Evolutionary conservation across 1,140 invertebrate species (phyloP).

Genomic region (Lithobius niger): DNA sequence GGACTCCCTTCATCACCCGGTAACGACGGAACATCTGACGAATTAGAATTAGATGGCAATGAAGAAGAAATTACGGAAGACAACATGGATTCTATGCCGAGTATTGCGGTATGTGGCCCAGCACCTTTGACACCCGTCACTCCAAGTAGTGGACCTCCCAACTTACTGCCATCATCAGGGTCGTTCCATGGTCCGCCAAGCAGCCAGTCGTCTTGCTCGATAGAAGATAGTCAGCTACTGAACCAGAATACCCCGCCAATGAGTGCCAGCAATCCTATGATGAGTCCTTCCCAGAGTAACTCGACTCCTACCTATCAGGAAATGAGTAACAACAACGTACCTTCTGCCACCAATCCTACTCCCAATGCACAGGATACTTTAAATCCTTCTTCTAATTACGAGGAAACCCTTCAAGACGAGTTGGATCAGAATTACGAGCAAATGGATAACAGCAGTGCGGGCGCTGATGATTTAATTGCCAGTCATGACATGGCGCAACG

Average conservation of each 20-base stretch:
- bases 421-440: conserved; percentile 23
- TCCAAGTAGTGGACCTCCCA: conserved; percentile 6
- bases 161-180: neutral
- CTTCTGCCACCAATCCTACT: neutral
- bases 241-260: conserved; percentile 10
- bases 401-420: conserved; percentile 20
- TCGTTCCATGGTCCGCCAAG: conserved; percentile 9
- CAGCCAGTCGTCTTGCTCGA: conserved; percentile 10
- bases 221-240: conserved; percentile 7
- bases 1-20: no score
- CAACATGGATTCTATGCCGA: neutral
- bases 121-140: conserved; percentile 11
- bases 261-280: conserved; percentile 9
- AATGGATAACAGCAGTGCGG: conserved; percentile 15
- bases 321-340: neutral
- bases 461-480: neutral
- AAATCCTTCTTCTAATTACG: conserved; percentile 14
- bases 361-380: conserved; percentile 10
- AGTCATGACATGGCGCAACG: neutral
- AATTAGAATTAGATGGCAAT: neutral
- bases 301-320: conserved; percentile 2
- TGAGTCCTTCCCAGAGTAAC: neutral
- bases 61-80: neutral
- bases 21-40: no score
- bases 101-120: conserved; percentile 11